phyloP scores from a whole-genome alignment of 2,888 invertebrate genomes.

The Therioaphis trifolii region DNA sequence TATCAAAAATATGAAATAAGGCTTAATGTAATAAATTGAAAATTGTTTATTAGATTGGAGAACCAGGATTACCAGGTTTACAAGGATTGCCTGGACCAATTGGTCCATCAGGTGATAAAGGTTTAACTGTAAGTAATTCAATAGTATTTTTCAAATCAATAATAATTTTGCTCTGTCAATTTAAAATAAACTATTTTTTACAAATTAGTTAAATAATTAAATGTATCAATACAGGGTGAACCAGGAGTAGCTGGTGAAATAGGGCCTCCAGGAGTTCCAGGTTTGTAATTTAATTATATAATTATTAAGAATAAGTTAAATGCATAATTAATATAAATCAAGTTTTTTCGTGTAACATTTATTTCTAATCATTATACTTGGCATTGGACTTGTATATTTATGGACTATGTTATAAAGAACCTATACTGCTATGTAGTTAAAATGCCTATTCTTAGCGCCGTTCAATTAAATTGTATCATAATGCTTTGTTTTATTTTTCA shows the following conservation, averaged over 20 bases:
- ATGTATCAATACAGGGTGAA: constrained; percentile 74
- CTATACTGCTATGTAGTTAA: constrained; percentile 33
- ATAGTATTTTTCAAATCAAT: background rate
- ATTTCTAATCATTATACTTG: background rate
- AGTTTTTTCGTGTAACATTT: background rate
- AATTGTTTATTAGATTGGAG: constrained; percentile 73
- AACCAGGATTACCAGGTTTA: constrained; percentile 82
- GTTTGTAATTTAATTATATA: constrained; percentile 22
- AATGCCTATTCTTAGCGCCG: constrained; percentile 46
- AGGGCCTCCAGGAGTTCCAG: constrained; percentile 75
- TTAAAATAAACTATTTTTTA: too few species aligned
- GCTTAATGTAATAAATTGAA: background rate
- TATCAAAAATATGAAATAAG: too few species aligned
- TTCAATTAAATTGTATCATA: background rate
- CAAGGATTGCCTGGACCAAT: constrained; percentile 83
- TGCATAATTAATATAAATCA: too few species aligned
- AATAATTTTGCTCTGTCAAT: background rate
- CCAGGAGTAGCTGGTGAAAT: constrained; percentile 83
- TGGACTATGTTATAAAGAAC: background rate
- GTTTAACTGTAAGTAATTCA: constrained; percentile 74
- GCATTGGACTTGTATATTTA: background rate
- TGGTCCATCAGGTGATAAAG: constrained; percentile 83
- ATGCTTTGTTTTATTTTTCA: constrained; percentile 66
- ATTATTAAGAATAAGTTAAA: background rate
- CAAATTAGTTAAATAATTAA: background rate